phyloP scores from a whole-genome alignment of 2,888 invertebrate genomes.

The Tetragnatha montana region DNA sequence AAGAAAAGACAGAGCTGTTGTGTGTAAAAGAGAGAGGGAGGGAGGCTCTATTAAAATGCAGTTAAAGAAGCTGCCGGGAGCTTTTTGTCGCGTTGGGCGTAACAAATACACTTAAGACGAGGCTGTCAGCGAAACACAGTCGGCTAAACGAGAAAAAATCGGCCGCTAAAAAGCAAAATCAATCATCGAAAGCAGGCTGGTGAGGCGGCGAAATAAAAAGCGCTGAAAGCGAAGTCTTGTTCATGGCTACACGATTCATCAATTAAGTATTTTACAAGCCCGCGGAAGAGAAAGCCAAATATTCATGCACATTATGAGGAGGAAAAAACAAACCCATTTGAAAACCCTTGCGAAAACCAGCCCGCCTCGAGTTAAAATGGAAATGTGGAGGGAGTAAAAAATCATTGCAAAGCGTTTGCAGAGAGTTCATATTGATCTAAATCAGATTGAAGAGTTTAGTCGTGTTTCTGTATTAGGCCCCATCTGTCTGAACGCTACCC shows the following conservation, averaged over 20 bases:
- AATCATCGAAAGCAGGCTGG: conserved; percentile 10
- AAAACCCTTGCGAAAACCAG: conserved; percentile 56
- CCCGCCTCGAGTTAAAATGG: conserved; percentile 59
- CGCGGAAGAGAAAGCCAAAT: conserved; percentile 24
- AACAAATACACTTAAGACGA: too few species aligned
- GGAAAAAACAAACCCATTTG: conserved; percentile 51
- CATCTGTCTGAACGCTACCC: conserved; percentile 61
- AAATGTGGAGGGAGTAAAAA: conserved; percentile 48
- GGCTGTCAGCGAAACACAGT: not conserved
- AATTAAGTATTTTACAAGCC: conserved; percentile 58
- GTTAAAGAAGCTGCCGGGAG: too few species aligned
- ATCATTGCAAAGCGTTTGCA: conserved; percentile 48
- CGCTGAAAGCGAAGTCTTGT: conserved; percentile 18
- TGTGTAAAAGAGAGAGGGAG: too few species aligned
- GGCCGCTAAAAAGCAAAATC: conserved; percentile 10
- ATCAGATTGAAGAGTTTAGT: conserved; percentile 70
- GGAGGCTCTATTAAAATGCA: too few species aligned
- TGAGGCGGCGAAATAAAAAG: not conserved
- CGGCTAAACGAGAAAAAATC: conserved; percentile 1
- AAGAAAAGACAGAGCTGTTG: too few species aligned
- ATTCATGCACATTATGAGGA: conserved; percentile 25
- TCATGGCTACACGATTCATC: conserved; percentile 54
- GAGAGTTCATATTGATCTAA: conserved; percentile 67
- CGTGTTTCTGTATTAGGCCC: conserved; percentile 69
- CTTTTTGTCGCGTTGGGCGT: too few species aligned